Percentiles rank a stretch among this genome's conserved stretches.
Evolutionary conservation across 2,797 vertebrate species (phyloP).

Genomic region (Rhinella marina): DNA sequence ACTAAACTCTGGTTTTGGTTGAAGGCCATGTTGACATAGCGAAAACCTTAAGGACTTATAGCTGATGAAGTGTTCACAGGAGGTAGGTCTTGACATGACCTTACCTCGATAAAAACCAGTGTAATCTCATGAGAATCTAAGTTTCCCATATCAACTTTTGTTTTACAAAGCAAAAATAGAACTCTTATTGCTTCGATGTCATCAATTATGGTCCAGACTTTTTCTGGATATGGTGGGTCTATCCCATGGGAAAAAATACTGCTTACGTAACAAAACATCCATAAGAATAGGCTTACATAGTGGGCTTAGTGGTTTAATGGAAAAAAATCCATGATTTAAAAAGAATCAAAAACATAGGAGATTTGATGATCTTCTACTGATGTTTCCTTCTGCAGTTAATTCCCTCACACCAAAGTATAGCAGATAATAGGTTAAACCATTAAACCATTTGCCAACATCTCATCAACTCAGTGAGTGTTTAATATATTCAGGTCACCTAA

Average conservation of each 20-base stretch:
- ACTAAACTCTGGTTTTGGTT: not conserved
- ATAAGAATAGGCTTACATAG: not conserved
- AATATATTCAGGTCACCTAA: slow-evolving; percentile 53
- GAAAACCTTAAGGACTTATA: not conserved
- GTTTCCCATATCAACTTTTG: slow-evolving; percentile 1
- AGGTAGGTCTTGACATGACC: not conserved
- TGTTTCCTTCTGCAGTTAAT: not conserved
- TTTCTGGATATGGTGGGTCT: not conserved
- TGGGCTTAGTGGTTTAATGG: too few species aligned
- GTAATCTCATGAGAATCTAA: slow-evolving; percentile 7
- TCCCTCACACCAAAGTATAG: not conserved
- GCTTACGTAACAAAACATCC: not conserved
- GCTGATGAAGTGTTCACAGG: not conserved
- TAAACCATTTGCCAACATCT: slow-evolving; percentile 51
- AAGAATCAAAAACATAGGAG: not conserved
- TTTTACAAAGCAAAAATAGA: not conserved
- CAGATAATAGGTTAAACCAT: slow-evolving; percentile 43
- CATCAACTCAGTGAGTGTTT: slow-evolving; percentile 41
- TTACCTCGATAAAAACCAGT: slow-evolving; percentile 9
- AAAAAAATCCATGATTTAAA: not conserved
- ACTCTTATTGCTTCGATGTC: not conserved
- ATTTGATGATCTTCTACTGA: not conserved
- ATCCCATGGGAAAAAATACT: slow-evolving; percentile 6
- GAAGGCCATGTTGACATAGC: not conserved
- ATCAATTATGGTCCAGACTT: not conserved